Base-by-base conservation (phyloP, 2,797 vertebrate species). In the Ficedula albicollis region DNA sequence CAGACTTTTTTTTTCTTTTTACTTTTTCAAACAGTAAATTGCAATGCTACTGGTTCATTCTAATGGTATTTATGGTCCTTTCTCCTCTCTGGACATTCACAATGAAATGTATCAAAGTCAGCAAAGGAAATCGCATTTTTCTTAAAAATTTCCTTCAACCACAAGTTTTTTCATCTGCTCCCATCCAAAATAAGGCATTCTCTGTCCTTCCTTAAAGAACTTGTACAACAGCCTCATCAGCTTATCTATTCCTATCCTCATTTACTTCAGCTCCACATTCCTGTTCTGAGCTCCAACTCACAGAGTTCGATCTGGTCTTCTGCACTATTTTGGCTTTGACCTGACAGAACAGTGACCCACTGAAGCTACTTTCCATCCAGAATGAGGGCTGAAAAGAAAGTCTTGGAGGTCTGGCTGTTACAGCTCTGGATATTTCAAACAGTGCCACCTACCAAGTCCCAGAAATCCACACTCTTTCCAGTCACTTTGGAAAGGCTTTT, bases 371-470 rank as follows among this genome's bases (percentile, higher is more conserved):
- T 93, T 82, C 70, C 77, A 83, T 60, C 22, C 67, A 70, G 74
- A 93, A 86, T 38, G 66, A 78, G 51, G 44, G 77, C 46, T 80
- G 29, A 68, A 84, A 74, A 89, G 19, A 74, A 92, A 80, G 41
- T 46, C 60, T 80, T 85, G 55, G 39, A 90, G 64, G 38, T 76
- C 41, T 90, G 52, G 41, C 70, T 1, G 0, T 59, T 55, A 41
- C 15, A 84, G 41, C 44, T 84, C 63, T 73, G 43, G 63, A 43
- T 60, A 74, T 83, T 84, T 84, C 86, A 77, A 89, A 95, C 77
- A 93, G 73, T 96, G 92, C 94, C 91, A 96, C 91, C 89, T 95
- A 94, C 44, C 85, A 86, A 67, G 60, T 73, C 70, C 56, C 83
- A 95, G 85, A 95, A 88, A 80, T 52, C 44, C 7, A 2, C 38